Base-by-base conservation (phyloP, 2,888 invertebrate genomes). In the Athetis lepigone region DNA sequence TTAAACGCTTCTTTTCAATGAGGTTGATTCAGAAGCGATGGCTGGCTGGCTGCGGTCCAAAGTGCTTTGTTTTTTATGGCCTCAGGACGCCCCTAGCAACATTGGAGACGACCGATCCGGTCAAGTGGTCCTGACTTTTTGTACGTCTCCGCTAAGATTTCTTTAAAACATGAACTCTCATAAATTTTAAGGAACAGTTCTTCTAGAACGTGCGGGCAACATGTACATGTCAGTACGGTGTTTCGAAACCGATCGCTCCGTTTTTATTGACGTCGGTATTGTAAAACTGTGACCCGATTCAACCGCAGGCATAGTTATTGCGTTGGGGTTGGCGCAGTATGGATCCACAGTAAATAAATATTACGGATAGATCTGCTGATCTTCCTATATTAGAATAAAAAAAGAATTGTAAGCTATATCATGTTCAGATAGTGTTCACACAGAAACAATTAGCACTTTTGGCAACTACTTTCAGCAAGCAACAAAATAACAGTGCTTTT, bases 61-160 rank as follows among this genome's bases (percentile, higher is more conserved):
- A 93, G 91, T 91, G 92, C 85, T 89, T 90, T 87, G 88, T 90
- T 94, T 93, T 93, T 93, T 93, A 91, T 91, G 85, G 87, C 84
- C 82, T 84, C 79, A 83, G 85, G 82, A 81, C 77, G 81, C 79
- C 83, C 84, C 81, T 81, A 78, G 86, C 83, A 85, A 83, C 86
- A 83, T 83, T 77, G 85, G 84, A 88, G 87, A 88, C 87, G 85
- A 81, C 78, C 82, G 83, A 84, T 81, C 75, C 85, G 85, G 88
- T 92, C 92, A 92, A 93, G 92, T 91, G 88, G 79, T 83, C 77
- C 69, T 68, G 66, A 82, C 84, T 89, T 90, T 89, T 85, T 83
- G 73, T 75, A 62, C 57, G 81, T 77, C 81, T 85, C 63, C 60
- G 52, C 59, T 68, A 72, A 84, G 80, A 82, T 80, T 80, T 81